Evolutionary conservation across 1,140 invertebrate genomes (phyloP), one percentile per base, ranked within the genome.

Genomic region (Drosophila melanica): DNA sequence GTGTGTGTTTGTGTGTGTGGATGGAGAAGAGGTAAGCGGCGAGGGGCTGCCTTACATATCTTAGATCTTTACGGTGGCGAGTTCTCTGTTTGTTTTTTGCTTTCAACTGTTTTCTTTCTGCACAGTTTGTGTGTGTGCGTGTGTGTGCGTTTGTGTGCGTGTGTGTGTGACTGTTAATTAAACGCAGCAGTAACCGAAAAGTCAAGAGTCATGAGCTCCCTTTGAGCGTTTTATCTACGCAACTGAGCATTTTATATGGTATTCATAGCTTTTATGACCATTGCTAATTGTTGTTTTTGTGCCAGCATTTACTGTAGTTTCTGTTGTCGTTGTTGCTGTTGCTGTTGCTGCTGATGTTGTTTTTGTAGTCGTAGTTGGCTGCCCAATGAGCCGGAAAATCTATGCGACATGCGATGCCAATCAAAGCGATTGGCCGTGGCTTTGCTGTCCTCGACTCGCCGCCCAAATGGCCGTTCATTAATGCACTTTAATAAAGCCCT

Each of bases 401-500:
- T 82, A 87, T 79, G 82, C 84, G 81, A 86, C 81, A 87, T 87
- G 82, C 86, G 82, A 87, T 82, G 79, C 79, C 82, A 86, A 86
- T 86, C 82, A 87, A 82, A 73, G 50, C 70, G 79, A 86, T 82
- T 87, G 81, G 75, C 60, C 47, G 23, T 51, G 30, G 41, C n/a
- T 14, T n/a, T 39, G n/a, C 37, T 39, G 39, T 10, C 5, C 35
- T 23, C 42, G 12, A 11, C n/a, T 0, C 30, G 35, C 50, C 57
- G 30, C 42, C 50, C 12, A 39, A 20, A 50, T 54, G 54, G 54
- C 63, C 35, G 72, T 86, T 85, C 81, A 87, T 85, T 85, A 85
- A 85, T 81, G 81, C 82, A 85, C 78, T 85, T 85, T 58, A 81
- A 58, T 63, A 58, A 75, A 75, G 62, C 16, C 44, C 54, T 10